Base-by-base conservation (phyloP, 2,113 vertebrate genomes). In the Menidia beryllina region DNA sequence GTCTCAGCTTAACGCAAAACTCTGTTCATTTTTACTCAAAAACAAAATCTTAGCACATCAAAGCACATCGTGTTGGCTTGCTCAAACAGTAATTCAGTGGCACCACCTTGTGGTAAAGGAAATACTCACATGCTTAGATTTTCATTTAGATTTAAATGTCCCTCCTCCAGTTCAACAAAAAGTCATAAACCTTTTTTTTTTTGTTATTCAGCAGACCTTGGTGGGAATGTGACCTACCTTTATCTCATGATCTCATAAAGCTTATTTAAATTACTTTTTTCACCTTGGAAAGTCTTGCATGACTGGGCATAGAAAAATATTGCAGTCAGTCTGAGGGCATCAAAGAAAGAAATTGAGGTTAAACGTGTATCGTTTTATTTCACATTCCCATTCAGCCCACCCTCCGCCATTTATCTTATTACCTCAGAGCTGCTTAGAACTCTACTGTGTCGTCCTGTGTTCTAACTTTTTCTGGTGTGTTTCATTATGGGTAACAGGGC, bases 71-170 rank as follows among this genome's bases (percentile, higher is more conserved):
- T 15, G 25, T 15, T 10, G 2, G 9, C 36, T 13, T 26, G 30
- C 13, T 38, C 50, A 57, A 34, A 38, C 19, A 47, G 54, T 73
- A 17, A 52, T 64, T 5, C 3, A 45, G 48, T 78, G 79, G 67
- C 73, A 15, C 78, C 87, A 63, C 43, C 85, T 71, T 57, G 27
- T 87, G 87, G 41, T 76, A 24, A 20, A n/a, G n/a, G n/a, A 6
- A 64, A 56, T 62, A 1, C 21, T 6, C 30, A 34, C 30, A 34
- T 34, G 30, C 30, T 10, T 6, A 34, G 30, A 34, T 12, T 15
- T 23, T 34, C 3, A 49, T 4, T 10, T 30, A 34, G 1, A 7
- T 14, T 19, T 1, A 1, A 6, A 4, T n/a, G 41, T 45, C n/a
- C 17, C 41, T 43, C 2, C 12, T 43, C 39, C 30, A 34, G 30